Percentiles rank a stretch among this genome's conserved stretches.
Evolutionary conservation across 1,140 invertebrate genomes (phyloP).

Genomic region (Parapsyche elsis): DNA sequence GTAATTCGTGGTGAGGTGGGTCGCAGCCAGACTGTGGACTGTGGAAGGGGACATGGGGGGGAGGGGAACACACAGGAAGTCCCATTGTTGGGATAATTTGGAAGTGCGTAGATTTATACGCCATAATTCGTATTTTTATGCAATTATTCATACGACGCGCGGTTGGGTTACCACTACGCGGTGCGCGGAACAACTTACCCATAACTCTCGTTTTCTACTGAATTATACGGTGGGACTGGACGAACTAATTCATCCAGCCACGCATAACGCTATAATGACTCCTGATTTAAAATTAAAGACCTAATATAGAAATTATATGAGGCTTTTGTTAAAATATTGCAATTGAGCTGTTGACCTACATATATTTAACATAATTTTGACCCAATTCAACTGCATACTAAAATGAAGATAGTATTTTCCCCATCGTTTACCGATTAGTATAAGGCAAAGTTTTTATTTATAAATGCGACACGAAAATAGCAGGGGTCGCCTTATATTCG

Average conservation of each 20-base stretch:
- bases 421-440: too few relatives aligned
- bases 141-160: neutral
- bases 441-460: too few relatives aligned
- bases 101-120: constrained; percentile 7
- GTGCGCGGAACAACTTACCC: neutral
- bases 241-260: neutral
- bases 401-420: too few relatives aligned
- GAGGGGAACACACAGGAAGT: neutral
- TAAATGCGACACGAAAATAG: too few relatives aligned
- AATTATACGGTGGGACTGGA: neutral
- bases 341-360: too few relatives aligned
- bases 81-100: constrained; percentile 4
- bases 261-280: neutral
- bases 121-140: constrained; percentile 6
- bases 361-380: too few relatives aligned
- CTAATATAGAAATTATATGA: neutral
- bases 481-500: too few relatives aligned
- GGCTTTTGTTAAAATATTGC: too few relatives aligned
- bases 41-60: neutral
- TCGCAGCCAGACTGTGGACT: neutral
- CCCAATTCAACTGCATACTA: too few relatives aligned
- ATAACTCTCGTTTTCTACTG: neutral
- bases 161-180: neutral
- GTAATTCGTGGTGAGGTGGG: neutral
- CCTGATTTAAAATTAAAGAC: constrained; percentile 4